Evolutionary conservation across 2,797 vertebrate genomes (phyloP), one percentile per base, ranked within the genome.

Genomic region (Amphiprion clarkii): DNA sequence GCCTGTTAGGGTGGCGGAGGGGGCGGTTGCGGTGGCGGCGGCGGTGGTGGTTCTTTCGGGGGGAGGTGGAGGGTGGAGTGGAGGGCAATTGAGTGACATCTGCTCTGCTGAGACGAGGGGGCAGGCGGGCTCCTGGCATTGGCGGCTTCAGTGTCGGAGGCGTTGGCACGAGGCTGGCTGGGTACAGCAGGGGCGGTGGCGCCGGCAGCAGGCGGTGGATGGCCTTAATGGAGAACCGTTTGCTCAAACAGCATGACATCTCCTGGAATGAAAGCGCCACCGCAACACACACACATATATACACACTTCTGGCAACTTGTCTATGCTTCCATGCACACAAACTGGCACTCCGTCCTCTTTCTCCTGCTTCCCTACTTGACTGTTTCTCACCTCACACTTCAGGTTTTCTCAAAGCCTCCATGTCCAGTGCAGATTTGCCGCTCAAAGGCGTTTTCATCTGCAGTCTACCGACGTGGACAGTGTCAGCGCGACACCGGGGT

Each of bases 171-270:
- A 78, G 94, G 94, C 64, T 67, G 86, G 87, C 62, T 16, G 83
- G 77, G 83, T 91, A 85, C 90, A 93, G 92, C 92, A 96, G 95
- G 96, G 90, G 89, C 62, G 89, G 84, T 58, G 79, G 74, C 70
- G 78, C 76, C 79, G 79, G 81, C 90, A 93, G 92, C 92, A 96
- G 95, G 96, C 95, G 95, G 93, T 92, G 95, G 94, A 95, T 93
- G 95, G 95, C 96, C 96, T 92, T 95, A 92, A 95, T 94, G 95
- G 93, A 95, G 96, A 96, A 91, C 93, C 90, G 85, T 96, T 96
- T 96, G 91, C 90, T 94, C 93, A 91, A 97, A 95, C 98, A 97
- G 97, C 97, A 95, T 97, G 98, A 97, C 95, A 96, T 97, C 96
- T 96, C 95, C 96, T 96, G 97, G 97, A 99, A 97, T 96, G 97